These are phyloP conservation scores for Halocynthia aurantium DNA, from an alignment of 23 tunicate species.

Conservation along the genomic window DNA sequence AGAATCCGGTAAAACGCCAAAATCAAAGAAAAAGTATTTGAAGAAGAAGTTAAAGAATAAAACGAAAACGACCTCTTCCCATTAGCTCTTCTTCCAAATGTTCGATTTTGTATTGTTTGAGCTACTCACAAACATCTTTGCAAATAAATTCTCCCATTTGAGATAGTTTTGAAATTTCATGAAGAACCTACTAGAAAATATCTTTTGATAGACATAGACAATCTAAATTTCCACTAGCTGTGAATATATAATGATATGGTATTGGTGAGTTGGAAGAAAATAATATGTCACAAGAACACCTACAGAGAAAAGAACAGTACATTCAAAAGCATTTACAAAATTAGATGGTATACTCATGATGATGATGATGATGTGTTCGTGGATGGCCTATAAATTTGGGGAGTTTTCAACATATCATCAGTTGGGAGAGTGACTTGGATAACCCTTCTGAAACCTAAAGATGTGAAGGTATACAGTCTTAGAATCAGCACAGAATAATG, in stretches of 20 bases:
- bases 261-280: too few species aligned
- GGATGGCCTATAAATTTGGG: slow-evolving; percentile 21
- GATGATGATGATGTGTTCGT: background rate
- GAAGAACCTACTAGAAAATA: background rate
- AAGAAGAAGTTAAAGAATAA: slow-evolving; percentile 7
- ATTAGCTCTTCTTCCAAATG: too few species aligned
- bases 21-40: slow-evolving; percentile 36
- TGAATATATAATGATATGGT: too few species aligned
- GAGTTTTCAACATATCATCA: slow-evolving; percentile 61
- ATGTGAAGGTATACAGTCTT: too few species aligned
- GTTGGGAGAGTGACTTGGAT: slow-evolving; percentile 66
- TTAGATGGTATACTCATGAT: background rate
- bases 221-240: too few species aligned
- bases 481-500: too few species aligned
- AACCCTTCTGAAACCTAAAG: slow-evolving; percentile 11
- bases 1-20: slow-evolving; percentile 12
- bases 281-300: too few species aligned
- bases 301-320: too few species aligned
- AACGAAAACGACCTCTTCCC: background rate
- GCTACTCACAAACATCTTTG: too few species aligned
- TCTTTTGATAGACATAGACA: background rate
- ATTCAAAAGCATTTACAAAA: background rate
- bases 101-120: too few species aligned
- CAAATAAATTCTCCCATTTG: background rate
- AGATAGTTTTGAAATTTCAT: background rate